Evolutionary conservation across 2,113 vertebrate species (phyloP).

Genomic region (Scatophagus argus): DNA sequence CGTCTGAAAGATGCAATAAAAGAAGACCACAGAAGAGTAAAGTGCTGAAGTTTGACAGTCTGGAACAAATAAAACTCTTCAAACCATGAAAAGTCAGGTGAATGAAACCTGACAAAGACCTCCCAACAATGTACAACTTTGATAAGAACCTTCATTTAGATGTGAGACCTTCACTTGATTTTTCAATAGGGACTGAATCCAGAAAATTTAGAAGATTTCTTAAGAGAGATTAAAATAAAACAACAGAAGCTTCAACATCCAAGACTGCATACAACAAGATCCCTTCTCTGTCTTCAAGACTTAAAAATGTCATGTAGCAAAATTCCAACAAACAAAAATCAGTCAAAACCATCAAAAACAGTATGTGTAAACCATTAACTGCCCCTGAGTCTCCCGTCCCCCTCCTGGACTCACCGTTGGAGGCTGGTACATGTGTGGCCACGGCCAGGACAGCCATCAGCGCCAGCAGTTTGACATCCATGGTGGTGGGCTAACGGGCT

Average conservation of each 20-base stretch:
- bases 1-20: not conserved
- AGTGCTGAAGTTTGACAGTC: not conserved
- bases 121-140: not conserved
- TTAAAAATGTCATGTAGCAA: not conserved
- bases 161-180: not conserved
- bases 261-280: not conserved
- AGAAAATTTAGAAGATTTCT: too few species aligned
- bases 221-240: not conserved
- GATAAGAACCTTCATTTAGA: not conserved
- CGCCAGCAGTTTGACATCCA: conserved; percentile 90
- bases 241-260: not conserved
- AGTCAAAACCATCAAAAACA: not conserved
- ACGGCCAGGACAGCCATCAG: conserved; percentile 86
- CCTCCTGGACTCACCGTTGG: conserved; percentile 70
- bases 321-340: not conserved
- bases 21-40: not conserved
- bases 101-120: not conserved
- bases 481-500: conserved; percentile 69
- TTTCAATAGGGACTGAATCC: not conserved
- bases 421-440: conserved; percentile 75
- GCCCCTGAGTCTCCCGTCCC: not conserved
- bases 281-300: not conserved
- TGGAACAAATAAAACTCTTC: not conserved
- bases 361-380: not conserved
- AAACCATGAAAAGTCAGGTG: not conserved